Evolutionary conservation across 2,888 invertebrate species (phyloP).

Genomic region (Mythimna ferrago): DNA sequence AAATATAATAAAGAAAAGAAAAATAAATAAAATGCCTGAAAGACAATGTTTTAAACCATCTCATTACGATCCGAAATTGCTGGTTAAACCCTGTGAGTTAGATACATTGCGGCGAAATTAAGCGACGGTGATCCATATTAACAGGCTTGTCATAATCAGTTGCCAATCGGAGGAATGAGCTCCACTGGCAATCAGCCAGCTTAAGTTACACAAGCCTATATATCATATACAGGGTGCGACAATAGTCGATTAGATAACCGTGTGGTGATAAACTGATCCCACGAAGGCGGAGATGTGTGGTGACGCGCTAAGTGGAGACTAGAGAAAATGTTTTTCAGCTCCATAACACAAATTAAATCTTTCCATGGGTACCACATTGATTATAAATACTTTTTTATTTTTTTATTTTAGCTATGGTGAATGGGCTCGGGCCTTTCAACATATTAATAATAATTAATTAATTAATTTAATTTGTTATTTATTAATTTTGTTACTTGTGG

Average conservation of each 20-base stretch:
- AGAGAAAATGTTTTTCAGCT: too few relatives aligned
- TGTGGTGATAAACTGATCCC: not conserved
- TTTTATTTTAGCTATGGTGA: too few relatives aligned
- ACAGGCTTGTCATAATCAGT: not conserved
- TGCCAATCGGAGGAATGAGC: not conserved
- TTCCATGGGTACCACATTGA: too few relatives aligned
- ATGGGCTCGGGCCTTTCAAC: too few relatives aligned
- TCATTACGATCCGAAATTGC: not conserved
- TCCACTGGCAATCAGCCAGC: not conserved
- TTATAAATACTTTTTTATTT: too few relatives aligned
- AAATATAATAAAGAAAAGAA: too few relatives aligned
- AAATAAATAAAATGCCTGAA: too few relatives aligned
- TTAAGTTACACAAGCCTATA: not conserved
- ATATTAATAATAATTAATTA: too few relatives aligned
- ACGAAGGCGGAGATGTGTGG: not conserved
- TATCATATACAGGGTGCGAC: not conserved
- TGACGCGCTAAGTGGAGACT: too few relatives aligned
- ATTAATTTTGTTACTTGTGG: too few relatives aligned
- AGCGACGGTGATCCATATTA: not conserved
- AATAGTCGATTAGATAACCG: not conserved
- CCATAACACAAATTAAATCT: too few relatives aligned
- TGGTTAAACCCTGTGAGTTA: not conserved
- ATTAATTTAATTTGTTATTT: too few relatives aligned
- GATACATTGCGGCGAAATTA: not conserved
- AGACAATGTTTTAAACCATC: not conserved